Conservation (phyloP, 1,140 invertebrate species). For the Drosophila aff. region DNA sequence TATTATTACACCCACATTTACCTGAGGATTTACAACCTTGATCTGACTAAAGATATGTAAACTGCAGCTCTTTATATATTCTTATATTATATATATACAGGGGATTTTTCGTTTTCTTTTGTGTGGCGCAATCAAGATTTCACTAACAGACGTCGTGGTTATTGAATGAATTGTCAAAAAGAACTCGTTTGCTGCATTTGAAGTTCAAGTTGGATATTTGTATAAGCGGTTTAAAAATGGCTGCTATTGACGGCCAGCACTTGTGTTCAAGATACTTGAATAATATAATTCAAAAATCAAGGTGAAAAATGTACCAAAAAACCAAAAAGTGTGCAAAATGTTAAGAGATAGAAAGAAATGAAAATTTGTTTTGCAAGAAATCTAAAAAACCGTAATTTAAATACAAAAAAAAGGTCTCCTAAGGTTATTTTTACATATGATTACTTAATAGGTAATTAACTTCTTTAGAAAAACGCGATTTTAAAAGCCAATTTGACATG, state of each 20-base stretch:
- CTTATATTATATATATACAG: too few species aligned
- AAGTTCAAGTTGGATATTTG: constrained; percentile 9
- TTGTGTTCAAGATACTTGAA: not conserved
- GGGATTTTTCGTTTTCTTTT: constrained; percentile 1
- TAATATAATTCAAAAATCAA: not conserved
- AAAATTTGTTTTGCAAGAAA: too few species aligned
- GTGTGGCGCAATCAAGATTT: constrained; percentile 9
- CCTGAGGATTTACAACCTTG: not conserved
- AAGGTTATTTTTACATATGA: not conserved
- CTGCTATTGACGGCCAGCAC: constrained; percentile 7
- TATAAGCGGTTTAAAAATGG: constrained; percentile 17
- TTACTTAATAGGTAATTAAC: not conserved
- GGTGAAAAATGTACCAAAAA: not conserved
- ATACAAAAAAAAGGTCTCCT: not conserved
- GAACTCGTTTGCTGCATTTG: constrained; percentile 6
- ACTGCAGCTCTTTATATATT: not conserved
- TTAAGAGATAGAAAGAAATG: not conserved
- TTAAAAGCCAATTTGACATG: not conserved
- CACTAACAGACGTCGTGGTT: constrained; percentile 4
- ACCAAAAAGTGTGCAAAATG: not conserved
- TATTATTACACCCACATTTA: not conserved
- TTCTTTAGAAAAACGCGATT: not conserved
- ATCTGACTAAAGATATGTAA: not conserved
- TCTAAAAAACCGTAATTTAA: too few species aligned
- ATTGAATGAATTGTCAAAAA: constrained; percentile 11